Evolutionary conservation across 1,140 invertebrate species (phyloP), one percentile per base, ranked within the genome.

Genomic region (Cyclina sinensis): DNA sequence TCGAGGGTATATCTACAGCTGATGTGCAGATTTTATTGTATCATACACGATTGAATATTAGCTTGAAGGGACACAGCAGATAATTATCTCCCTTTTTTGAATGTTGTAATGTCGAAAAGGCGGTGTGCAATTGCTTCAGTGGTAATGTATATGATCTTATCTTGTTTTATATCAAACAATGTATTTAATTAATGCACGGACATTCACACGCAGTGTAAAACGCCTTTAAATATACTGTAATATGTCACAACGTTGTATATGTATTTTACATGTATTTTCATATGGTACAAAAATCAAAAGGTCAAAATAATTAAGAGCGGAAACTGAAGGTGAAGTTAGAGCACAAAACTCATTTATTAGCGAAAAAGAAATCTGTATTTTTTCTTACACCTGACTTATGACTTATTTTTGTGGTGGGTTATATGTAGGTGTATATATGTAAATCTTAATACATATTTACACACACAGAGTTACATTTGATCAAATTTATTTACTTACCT

Each of bases 1-100:
- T 39, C 35, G 2, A 70, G 32, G 37, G 24, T 62, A 62, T 9
- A 62, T 62, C 57, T 62, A 62, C 24, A 70, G 21, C 35, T 35
- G 32, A 39, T 70, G 65, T 37, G 65, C 65, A 70, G 65, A 18
- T 70, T 70, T 18, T 32, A 70, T 21, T 70, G 65, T 37, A 70
- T 37, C 14, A 70, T 70, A 21, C 35, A 70, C 32, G 37, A 21
- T 3, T 16, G 65, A 14, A 32, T 14, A 37, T 37, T 70, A 37
- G 65, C 65, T 70, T 70, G 18, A 70, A 70, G 65, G 32, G 2
- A 70, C 32, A 37, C 5, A 70, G 37, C 3, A 24, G 65, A 70
- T 70, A 39, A 27, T 70, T 70, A 70, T 70, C 65, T 70, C 12
- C 5, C 43, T 18, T 16, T 35, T 65, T 24, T 18, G 7, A 70